Percentiles rank a stretch among this genome's conserved stretches.
phyloP scores from a whole-genome alignment of 2,797 vertebrate genomes.

The Agapornis canus region DNA sequence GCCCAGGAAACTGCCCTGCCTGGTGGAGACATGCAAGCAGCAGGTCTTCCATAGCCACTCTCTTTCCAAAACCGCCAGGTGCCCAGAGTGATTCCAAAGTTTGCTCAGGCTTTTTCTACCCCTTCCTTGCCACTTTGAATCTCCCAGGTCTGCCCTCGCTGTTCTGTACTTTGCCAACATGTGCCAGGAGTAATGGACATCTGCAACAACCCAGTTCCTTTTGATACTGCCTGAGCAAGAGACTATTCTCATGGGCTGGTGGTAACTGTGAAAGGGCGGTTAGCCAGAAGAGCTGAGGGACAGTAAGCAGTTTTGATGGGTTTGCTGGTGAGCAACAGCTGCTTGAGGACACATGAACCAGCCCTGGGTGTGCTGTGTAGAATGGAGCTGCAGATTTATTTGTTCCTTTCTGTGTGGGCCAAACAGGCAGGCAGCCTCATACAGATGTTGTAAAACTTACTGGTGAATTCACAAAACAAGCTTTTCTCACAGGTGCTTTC shows the following conservation, averaged over 20 bases:
- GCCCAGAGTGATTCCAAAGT: neutral
- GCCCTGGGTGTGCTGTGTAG: neutral
- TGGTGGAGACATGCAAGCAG: neutral
- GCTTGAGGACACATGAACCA: neutral
- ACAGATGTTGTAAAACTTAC: neutral
- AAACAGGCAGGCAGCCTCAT: neutral
- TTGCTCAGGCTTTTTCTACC: neutral
- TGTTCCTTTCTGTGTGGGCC: neutral
- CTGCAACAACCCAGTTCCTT: neutral
- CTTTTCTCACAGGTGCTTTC: neutral
- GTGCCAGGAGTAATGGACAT: neutral
- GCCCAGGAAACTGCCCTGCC: neutral
- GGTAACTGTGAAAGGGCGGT: neutral
- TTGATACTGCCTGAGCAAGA: accelerated
- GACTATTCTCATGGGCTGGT: accelerated
- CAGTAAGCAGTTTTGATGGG: neutral
- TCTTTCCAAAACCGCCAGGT: neutral
- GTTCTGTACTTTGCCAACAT: neutral
- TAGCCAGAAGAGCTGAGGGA: neutral
- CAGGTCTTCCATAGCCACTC: neutral
- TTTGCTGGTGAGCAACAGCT: neutral
- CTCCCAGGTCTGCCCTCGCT: neutral
- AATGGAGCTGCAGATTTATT: neutral
- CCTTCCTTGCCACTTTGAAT: neutral
- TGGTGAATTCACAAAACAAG: neutral